phyloP scores from a whole-genome alignment of 2,113 vertebrate genomes.

The Dipodomys ordii region DNA sequence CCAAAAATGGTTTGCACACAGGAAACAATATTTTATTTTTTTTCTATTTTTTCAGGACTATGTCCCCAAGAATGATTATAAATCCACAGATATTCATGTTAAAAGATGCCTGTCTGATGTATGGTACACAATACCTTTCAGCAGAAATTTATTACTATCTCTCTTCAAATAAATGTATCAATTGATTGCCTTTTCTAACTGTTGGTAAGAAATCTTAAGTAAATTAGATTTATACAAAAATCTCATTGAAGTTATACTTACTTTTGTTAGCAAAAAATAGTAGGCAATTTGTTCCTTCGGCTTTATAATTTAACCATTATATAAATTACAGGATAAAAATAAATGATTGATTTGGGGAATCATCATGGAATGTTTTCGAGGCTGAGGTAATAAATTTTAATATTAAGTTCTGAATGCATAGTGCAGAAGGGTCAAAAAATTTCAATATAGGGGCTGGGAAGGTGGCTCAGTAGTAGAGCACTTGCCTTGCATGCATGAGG shows the following conservation, averaged over 20 bases:
- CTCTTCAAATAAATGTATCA: not conserved
- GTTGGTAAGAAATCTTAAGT: not conserved
- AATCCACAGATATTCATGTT: not conserved
- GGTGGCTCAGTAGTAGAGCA: no score
- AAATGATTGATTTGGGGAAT: not conserved
- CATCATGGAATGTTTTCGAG: slow-evolving; percentile 33
- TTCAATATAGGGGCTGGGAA: no score
- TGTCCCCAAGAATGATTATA: not conserved
- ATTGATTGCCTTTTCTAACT: not conserved
- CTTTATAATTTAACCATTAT: not conserved
- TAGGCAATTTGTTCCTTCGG: slow-evolving; percentile 5
- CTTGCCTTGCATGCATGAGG: no score
- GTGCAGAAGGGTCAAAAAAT: slow-evolving; percentile 21
- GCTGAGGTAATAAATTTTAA: slow-evolving; percentile 62
- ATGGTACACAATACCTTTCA: not conserved
- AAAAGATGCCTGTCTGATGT: not conserved
- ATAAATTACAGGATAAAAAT: not conserved
- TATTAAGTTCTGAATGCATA: slow-evolving; percentile 50
- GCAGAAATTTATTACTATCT: not conserved
- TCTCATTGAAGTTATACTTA: not conserved
- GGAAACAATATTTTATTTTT: not conserved
- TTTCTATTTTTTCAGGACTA: not conserved
- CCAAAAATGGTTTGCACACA: not conserved
- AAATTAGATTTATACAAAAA: not conserved
- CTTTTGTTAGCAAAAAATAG: not conserved